These are phyloP conservation scores for Brenthis daphne DNA, from an alignment of 2,888 invertebrate genomes.

Conservation along the genomic window DNA sequence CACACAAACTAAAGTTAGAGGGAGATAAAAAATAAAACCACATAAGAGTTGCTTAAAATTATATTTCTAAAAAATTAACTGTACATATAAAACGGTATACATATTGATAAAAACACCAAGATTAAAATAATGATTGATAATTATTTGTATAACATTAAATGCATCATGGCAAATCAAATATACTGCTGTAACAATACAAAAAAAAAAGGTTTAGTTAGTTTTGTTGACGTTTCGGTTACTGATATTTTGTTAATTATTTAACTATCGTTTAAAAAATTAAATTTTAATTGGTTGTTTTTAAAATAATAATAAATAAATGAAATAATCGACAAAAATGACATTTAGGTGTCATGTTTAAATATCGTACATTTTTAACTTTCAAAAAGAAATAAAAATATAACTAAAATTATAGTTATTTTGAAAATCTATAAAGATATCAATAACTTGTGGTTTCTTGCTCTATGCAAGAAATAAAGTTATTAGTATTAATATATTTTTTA, in stretches of 20 bases:
- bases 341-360: too few relatives aligned
- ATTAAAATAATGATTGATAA: conserved; percentile 37
- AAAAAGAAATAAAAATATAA: too few relatives aligned
- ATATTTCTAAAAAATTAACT: conserved; percentile 32
- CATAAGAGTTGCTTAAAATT: conserved; percentile 22
- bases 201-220: conserved; percentile 8
- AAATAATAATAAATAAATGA: too few relatives aligned
- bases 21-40: conserved; percentile 14
- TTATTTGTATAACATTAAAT: conserved; percentile 40
- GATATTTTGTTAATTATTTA: background rate
- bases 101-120: conserved; percentile 25
- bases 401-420: too few relatives aligned
- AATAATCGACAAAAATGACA: too few relatives aligned
- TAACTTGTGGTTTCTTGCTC: too few relatives aligned
- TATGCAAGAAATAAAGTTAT: too few relatives aligned
- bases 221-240: background rate
- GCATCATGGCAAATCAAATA: conserved; percentile 39
- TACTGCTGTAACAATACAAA: conserved; percentile 28
- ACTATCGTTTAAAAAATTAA: too few relatives aligned
- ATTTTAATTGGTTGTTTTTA: too few relatives aligned
- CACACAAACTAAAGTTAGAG: background rate
- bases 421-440: too few relatives aligned
- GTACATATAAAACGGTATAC: conserved; percentile 29
- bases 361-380: too few relatives aligned
- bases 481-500: too few relatives aligned